These are phyloP conservation scores for Mamestra brassicae DNA, from an alignment of 2,888 invertebrate species.

Conservation along the genomic window DNA sequence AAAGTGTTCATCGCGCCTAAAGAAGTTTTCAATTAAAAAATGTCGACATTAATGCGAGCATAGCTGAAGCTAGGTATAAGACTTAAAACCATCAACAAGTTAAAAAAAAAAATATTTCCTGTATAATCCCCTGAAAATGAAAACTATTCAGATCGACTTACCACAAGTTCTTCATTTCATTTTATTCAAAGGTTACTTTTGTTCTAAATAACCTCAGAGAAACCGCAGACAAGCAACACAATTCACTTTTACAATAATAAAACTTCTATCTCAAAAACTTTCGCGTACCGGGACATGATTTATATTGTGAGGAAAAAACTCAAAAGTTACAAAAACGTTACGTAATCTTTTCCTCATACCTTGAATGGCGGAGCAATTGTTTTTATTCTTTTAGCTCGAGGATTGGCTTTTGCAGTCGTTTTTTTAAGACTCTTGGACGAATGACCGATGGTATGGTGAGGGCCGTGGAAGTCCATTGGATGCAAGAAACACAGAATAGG, in stretches of 20 bases:
- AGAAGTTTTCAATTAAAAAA: too few species aligned
- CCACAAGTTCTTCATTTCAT: slow-evolving; percentile 6
- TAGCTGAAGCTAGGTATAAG: too few species aligned
- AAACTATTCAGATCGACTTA: neutral
- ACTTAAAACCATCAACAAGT: neutral
- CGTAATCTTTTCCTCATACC: slow-evolving; percentile 29
- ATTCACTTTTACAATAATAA: slow-evolving; percentile 51
- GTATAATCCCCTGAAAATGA: neutral
- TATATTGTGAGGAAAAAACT: slow-evolving; percentile 37
- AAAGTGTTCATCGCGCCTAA: too few species aligned
- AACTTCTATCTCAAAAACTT: slow-evolving; percentile 48
- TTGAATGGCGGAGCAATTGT: slow-evolving; percentile 13
- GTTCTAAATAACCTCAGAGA: slow-evolving; percentile 18
- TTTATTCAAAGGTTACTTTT: slow-evolving; percentile 22
- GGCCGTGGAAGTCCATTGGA: neutral
- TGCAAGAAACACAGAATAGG: neutral
- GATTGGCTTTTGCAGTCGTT: neutral
- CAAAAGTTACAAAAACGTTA: slow-evolving; percentile 40
- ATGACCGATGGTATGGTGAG: neutral
- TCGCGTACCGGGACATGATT: slow-evolving; percentile 26
- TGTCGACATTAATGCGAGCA: too few species aligned
- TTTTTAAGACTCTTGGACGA: too few species aligned
- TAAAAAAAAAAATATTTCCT: neutral
- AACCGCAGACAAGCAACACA: slow-evolving; percentile 28
- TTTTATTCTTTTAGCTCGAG: slow-evolving; percentile 10